These are phyloP conservation scores for Oikopleura albicans DNA, from an alignment of 23 tunicate genomes.

Conservation along the genomic window DNA sequence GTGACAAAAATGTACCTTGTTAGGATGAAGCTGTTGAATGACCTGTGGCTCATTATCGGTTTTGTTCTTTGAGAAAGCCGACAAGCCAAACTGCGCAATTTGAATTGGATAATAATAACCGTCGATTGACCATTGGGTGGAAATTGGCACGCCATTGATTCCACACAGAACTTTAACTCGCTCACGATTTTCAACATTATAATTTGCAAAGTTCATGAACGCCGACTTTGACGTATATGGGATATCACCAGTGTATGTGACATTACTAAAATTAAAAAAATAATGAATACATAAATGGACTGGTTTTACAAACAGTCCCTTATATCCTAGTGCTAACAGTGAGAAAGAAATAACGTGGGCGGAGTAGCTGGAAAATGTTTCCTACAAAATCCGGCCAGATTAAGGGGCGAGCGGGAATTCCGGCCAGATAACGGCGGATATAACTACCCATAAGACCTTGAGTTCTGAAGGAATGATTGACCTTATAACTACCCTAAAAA, in stretches of 20 bases:
- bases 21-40: not conserved
- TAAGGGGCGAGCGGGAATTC: too few relatives aligned
- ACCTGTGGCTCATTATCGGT: not conserved
- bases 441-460: too few relatives aligned
- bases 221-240: constrained; percentile 41
- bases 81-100: constrained; percentile 66
- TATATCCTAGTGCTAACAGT: too few relatives aligned
- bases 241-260: constrained; percentile 21
- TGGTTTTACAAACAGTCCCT: too few relatives aligned
- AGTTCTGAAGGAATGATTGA: too few relatives aligned
- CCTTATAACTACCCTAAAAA: too few relatives aligned
- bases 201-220: constrained; percentile 58
- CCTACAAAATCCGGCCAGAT: too few relatives aligned
- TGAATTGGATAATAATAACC: constrained; percentile 90
- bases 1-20: too few relatives aligned
- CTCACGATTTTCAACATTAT: constrained; percentile 61
- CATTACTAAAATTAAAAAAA: constrained; percentile 23
- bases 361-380: not conserved
- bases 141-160: constrained; percentile 54
- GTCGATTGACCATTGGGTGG: constrained; percentile 62
- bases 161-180: constrained; percentile 35
- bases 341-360: too few relatives aligned
- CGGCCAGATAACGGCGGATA: too few relatives aligned
- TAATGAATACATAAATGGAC: too few relatives aligned
- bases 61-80: constrained; percentile 43